These are phyloP conservation scores for Cynocephalus volans DNA, from an alignment of 2,113 vertebrate genomes.

Conservation along the genomic window DNA sequence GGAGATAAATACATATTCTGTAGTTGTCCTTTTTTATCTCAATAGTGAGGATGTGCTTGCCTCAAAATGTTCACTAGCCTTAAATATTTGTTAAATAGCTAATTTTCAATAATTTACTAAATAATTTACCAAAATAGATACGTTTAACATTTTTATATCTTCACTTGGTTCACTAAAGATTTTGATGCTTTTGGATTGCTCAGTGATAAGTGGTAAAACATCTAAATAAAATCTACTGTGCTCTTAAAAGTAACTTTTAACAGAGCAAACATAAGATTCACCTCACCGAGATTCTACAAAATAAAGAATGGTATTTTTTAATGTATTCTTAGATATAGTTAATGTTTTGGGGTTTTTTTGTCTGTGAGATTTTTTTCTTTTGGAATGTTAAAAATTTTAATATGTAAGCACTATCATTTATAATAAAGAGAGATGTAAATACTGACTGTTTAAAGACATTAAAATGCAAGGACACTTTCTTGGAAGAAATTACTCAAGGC, in stretches of 20 bases:
- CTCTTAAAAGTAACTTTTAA: neutral
- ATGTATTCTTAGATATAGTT: neutral
- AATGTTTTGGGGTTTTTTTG: neutral
- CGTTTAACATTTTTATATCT: neutral
- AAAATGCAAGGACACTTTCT: neutral
- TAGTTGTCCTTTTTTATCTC: neutral
- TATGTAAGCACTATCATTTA: slow-evolving; percentile 7
- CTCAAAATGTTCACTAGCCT: neutral
- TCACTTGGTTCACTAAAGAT: neutral
- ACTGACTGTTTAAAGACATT: neutral
- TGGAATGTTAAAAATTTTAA: neutral
- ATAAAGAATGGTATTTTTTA: neutral
- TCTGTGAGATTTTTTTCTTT: neutral
- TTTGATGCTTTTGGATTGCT: neutral
- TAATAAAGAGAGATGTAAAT: neutral
- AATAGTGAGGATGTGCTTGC: neutral
- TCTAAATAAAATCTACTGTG: neutral
- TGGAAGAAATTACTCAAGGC: slow-evolving; percentile 3
- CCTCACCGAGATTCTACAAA: neutral
- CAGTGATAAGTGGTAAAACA: neutral
- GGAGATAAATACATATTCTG: neutral
- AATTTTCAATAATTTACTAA: neutral
- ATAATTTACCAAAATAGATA: neutral
- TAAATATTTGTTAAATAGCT: neutral
- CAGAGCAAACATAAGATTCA: neutral